Percentiles rank a stretch among this genome's conserved stretches.
Evolutionary conservation across 92 coral and sea anemone genomes (phyloP).

Genomic region (Actinostola sp.): DNA sequence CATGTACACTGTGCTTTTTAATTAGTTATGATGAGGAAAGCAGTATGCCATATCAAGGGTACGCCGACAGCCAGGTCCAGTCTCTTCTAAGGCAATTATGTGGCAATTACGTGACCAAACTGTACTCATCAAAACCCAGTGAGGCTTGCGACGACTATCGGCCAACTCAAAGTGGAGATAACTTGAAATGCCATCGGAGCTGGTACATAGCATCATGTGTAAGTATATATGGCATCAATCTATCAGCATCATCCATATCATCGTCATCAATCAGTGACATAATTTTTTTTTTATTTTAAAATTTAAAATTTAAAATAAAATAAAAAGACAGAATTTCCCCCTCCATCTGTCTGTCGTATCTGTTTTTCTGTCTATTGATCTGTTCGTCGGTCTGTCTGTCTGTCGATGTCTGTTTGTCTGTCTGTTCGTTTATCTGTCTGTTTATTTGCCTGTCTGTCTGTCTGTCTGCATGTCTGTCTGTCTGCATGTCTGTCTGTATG

Average conservation of each 20-base stretch:
- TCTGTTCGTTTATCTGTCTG: no score
- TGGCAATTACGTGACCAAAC: constrained; percentile 23
- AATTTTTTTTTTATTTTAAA: no score
- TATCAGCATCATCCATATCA: not conserved
- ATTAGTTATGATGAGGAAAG: constrained; percentile 25
- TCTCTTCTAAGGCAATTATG: constrained; percentile 33
- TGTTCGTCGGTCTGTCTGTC: no score
- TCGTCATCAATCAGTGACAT: not conserved
- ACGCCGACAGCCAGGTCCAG: constrained; percentile 50
- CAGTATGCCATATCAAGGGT: constrained; percentile 49
- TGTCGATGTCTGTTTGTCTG: no score
- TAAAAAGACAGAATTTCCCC: no score
- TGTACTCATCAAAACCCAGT: constrained; percentile 7
- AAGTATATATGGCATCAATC: not conserved
- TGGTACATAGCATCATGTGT: constrained; percentile 23
- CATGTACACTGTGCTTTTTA: not conserved
- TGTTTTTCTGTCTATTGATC: no score
- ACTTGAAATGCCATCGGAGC: constrained; percentile 7
- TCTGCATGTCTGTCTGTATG: no score
- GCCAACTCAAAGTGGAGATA: not conserved
- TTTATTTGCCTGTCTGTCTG: no score
- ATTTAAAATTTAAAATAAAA: no score
- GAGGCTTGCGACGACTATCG: not conserved
- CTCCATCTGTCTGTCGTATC: no score
- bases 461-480: no score